Evolutionary conservation across 2,888 invertebrate species (phyloP).

Genomic region (Acleris emargana): DNA sequence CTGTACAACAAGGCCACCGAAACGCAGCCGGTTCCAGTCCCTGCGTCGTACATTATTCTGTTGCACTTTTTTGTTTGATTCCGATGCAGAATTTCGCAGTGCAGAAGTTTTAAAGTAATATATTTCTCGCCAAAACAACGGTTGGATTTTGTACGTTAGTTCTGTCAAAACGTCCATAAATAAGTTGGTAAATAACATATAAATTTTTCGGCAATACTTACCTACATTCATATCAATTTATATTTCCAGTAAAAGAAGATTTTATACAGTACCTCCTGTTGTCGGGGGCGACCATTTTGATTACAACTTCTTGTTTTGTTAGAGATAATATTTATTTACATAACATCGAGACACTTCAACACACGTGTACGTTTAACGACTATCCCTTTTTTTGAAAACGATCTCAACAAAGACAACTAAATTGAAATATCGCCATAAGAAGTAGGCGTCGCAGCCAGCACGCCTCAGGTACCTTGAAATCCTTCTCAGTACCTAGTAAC

Average conservation of each 20-base stretch:
- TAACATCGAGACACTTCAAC: too few species aligned
- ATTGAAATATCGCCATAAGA: not conserved
- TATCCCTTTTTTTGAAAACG: too few species aligned
- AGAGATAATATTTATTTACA: too few species aligned
- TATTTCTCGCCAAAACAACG: slow-evolving; percentile 24
- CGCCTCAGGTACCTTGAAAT: too few species aligned
- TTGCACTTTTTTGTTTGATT: slow-evolving; percentile 36
- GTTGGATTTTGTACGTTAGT: slow-evolving; percentile 27
- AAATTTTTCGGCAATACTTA: slow-evolving; percentile 9
- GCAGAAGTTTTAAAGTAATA: slow-evolving; percentile 30
- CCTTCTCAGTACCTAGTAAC: too few species aligned
- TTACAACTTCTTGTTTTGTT: too few species aligned
- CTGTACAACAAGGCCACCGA: slow-evolving; percentile 42
- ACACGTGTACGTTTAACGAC: too few species aligned
- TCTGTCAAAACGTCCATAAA: slow-evolving; percentile 28
- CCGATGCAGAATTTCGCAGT: slow-evolving; percentile 29
- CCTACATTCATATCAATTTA: slow-evolving; percentile 7
- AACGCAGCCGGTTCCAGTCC: slow-evolving; percentile 24
- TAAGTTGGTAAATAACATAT: slow-evolving; percentile 13
- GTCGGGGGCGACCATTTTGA: too few species aligned
- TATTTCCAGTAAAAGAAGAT: too few species aligned
- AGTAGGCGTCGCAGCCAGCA: not conserved
- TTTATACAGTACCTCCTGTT: too few species aligned
- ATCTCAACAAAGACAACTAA: too few species aligned
- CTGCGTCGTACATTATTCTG: slow-evolving; percentile 32